Evolutionary conservation across 1,140 invertebrate genomes (phyloP), one percentile per base, ranked within the genome.

Genomic region (Neodiprion lecontei): DNA sequence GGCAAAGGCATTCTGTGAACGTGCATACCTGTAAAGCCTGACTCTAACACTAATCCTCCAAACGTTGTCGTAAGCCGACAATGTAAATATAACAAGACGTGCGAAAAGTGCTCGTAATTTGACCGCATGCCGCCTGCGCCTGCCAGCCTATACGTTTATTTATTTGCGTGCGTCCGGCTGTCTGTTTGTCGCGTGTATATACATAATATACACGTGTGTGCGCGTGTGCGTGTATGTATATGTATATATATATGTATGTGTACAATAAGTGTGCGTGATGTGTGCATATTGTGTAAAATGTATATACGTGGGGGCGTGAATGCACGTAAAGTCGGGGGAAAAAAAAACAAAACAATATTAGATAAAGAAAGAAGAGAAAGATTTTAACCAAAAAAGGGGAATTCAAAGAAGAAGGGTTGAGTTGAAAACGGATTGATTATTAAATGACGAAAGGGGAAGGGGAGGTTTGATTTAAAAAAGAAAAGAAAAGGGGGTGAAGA

Each of bases 401-500:
- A 40, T 40, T 40, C 72, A 73, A 78, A 67, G 76, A 73, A 79
- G 76, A 67, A 23, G n/a, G 79, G 76, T 78, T 77, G 78, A 80
- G 72, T 72, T 61, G 53, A 61, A 61, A 61, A 9, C 53, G 53
- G n/a, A 61, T 11, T 61, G 53, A 61, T 61, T 61, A 61, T 61
- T 61, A 61, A 14, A n/a, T 61, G 53, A 61, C 9, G 53, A 61
- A 9, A 61, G 53, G 53, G 53, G 53, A 61, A 14, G 53, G 53
- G 53, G n/a, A 3, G 53, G 53, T 14, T 12, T 12, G 11, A 61
- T 61, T 61, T 21, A 21, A 21, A 21, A 21, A 21, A 9, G 7
- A 14, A 17, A 71, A 14, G 1, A 40, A 9, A 50, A 71, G 70
- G 53, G 70, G 14, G 48, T 49, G 49, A 17, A n/a, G 12, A 21